A percentile compares a stretch with the other conserved stretches of the same genome.
Evolutionary conservation across 2,113 vertebrate genomes (phyloP).

Genomic region (Notothenia rossii): DNA sequence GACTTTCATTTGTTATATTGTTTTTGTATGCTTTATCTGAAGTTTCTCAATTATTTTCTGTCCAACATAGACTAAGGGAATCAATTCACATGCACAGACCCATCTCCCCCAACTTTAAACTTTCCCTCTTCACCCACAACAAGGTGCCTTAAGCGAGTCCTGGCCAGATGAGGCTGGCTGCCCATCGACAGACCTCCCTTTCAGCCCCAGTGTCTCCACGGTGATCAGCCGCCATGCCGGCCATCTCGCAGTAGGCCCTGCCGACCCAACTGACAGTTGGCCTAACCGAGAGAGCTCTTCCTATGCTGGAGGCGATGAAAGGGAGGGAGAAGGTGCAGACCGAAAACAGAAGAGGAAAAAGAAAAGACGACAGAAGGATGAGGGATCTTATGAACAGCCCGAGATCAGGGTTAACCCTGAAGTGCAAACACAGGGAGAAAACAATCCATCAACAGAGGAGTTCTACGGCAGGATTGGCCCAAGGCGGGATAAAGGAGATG

Average conservation of each 20-base stretch:
- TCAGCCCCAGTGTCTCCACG: conserved; percentile 82
- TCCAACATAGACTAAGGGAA: conserved; percentile 28
- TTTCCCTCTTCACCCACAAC: conserved; percentile 81
- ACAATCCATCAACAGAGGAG: conserved; percentile 53
- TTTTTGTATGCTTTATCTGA: neutral
- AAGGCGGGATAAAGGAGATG: conserved; percentile 67
- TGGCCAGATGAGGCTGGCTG: conserved; percentile 74
- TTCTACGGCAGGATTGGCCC: conserved; percentile 71
- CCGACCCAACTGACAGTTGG: conserved; percentile 65
- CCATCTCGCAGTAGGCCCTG: conserved; percentile 68
- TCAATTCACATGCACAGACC: conserved; percentile 22
- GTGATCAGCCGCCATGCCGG: conserved; percentile 80
- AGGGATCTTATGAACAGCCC: conserved; percentile 61
- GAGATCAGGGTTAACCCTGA: conserved; percentile 63
- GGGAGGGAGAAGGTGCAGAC: conserved; percentile 75
- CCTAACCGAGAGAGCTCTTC: conserved; percentile 59
- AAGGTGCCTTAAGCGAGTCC: conserved; percentile 79
- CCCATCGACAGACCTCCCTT: conserved; percentile 78
- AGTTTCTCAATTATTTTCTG: conserved; percentile 14
- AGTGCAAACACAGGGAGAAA: conserved; percentile 62
- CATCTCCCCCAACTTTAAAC: conserved; percentile 55
- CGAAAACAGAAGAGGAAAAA: conserved; percentile 86
- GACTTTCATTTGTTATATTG: neutral
- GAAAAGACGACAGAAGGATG: conserved; percentile 82
- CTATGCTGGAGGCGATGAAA: conserved; percentile 75